Conservation (phyloP, 2,113 vertebrate genomes). For the Zosterops japonicus region DNA sequence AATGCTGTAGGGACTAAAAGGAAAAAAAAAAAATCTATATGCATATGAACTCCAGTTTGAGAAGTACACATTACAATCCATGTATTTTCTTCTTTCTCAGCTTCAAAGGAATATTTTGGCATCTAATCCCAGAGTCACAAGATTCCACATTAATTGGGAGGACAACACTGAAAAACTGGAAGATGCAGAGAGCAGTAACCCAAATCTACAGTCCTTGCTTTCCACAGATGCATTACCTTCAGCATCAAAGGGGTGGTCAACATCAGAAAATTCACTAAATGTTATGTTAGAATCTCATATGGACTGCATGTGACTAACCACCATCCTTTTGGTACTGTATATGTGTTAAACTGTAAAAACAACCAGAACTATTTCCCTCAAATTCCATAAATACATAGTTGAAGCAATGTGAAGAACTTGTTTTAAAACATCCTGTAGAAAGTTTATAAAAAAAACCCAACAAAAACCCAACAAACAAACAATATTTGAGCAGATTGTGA, state of each 20-base stretch:
- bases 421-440: conserved; percentile 81
- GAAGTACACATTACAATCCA: neutral
- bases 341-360: conserved; percentile 75
- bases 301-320: conserved; percentile 83
- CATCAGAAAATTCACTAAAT: conserved; percentile 83
- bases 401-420: conserved; percentile 78
- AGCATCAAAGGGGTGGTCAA: conserved; percentile 83
- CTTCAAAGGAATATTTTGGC: conserved; percentile 86
- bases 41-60: neutral
- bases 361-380: conserved; percentile 75
- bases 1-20: neutral
- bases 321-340: conserved; percentile 66
- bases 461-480: conserved; percentile 59
- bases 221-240: conserved; percentile 82
- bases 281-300: conserved; percentile 86
- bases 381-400: conserved; percentile 77
- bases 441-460: conserved; percentile 71
- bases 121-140: conserved; percentile 84
- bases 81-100: conserved; percentile 63
- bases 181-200: conserved; percentile 82
- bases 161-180: conserved; percentile 85
- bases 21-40: neutral
- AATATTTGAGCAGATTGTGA: conserved; percentile 82
- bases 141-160: conserved; percentile 87
- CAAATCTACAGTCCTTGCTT: conserved; percentile 82